phyloP scores from a whole-genome alignment of 2,888 invertebrate genomes.

The Meteorus colon region DNA sequence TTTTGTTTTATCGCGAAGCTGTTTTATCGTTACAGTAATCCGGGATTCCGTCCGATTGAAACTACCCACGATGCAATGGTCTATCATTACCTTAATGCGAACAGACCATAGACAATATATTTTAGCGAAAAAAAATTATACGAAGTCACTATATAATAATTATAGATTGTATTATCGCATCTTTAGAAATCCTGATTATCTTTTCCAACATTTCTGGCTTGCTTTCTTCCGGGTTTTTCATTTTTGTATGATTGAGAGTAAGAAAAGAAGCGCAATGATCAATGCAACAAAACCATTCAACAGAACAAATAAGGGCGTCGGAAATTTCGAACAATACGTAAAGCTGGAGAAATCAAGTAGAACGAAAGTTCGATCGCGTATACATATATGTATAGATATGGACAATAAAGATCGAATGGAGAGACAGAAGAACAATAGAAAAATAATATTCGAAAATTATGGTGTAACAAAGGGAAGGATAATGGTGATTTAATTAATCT shows the following conservation, averaged over 20 bases:
- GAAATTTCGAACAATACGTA: not conserved
- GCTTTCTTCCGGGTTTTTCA: not conserved
- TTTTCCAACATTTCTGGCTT: not conserved
- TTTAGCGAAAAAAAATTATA: not conserved
- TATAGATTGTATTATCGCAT: not conserved
- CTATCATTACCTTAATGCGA: not conserved
- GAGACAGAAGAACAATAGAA: not conserved
- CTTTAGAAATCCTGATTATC: not conserved
- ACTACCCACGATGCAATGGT: not conserved
- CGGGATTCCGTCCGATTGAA: not conserved
- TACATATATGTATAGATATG: not conserved
- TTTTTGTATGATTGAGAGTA: not conserved
- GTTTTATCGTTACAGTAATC: not conserved
- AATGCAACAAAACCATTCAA: conserved; percentile 4
- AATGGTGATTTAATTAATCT: not conserved
- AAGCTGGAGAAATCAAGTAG: not conserved
- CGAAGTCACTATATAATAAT: not conserved
- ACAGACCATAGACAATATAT: not conserved
- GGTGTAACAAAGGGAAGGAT: not conserved
- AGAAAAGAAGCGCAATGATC: not conserved
- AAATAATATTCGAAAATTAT: not conserved
- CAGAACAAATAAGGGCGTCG: not conserved
- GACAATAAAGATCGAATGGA: not conserved
- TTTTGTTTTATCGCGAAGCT: not conserved
- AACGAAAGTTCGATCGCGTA: not conserved